phyloP scores from a whole-genome alignment of 2,797 vertebrate genomes.

The Eidolon dupreanum region DNA sequence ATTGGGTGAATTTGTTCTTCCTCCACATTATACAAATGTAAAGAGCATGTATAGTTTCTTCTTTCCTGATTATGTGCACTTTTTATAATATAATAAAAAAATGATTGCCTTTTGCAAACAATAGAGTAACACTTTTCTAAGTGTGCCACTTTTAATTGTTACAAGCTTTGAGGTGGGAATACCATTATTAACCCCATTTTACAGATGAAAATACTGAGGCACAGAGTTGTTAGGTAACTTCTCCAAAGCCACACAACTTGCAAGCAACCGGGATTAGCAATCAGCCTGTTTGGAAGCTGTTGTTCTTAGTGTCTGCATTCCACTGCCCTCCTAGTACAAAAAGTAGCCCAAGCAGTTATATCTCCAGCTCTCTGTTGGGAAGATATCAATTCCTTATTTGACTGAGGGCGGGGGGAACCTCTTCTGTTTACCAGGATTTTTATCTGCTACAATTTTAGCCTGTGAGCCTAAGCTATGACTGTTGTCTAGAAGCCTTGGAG shows the following conservation, averaged over 20 bases:
- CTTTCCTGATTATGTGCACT: background rate
- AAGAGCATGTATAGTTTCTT: background rate
- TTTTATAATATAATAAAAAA: background rate
- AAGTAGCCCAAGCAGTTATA: background rate
- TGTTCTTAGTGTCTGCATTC: fast-evolving
- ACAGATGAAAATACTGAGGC: background rate
- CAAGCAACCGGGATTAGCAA: background rate
- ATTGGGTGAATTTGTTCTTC: background rate
- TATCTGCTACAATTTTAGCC: background rate
- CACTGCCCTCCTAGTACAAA: background rate
- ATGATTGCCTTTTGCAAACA: background rate
- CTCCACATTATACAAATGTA: background rate
- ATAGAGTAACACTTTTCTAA: background rate
- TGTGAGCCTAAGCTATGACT: background rate
- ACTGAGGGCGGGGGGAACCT: no score
- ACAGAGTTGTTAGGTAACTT: background rate
- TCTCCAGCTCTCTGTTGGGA: background rate
- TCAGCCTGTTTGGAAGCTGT: background rate
- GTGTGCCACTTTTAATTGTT: background rate
- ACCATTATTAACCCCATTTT: background rate
- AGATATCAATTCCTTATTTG: background rate
- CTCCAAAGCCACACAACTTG: background rate
- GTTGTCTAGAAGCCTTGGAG: background rate
- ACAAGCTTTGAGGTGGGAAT: background rate
- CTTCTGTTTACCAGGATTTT: background rate